A percentile compares a stretch with the other conserved stretches of the same genome.
Conservation (phyloP, 2,888 invertebrate species). For the Coelogynopora nodosa region DNA sequence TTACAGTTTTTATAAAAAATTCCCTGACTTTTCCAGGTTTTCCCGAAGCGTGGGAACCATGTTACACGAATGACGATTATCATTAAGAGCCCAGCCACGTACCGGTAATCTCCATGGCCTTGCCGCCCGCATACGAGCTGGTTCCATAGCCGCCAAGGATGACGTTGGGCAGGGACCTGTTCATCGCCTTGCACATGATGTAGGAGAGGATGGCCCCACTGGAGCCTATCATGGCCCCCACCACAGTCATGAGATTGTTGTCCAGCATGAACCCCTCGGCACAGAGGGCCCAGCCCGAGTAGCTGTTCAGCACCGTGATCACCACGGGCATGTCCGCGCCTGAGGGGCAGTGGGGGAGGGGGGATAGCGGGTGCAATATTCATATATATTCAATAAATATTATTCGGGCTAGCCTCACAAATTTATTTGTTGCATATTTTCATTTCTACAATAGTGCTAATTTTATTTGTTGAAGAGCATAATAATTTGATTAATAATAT, state of each 20-base stretch:
- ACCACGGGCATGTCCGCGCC: conserved; percentile 90
- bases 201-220: conserved; percentile 86
- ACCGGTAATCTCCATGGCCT: conserved; percentile 75
- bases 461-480: too few species aligned
- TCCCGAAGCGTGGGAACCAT: too few species aligned
- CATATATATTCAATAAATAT: too few species aligned
- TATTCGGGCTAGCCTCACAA: too few species aligned
- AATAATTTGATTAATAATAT: too few species aligned
- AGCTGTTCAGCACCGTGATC: conserved; percentile 84
- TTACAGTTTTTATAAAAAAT: too few species aligned
- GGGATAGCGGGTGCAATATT: too few species aligned
- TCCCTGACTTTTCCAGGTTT: too few species aligned
- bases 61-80: too few species aligned
- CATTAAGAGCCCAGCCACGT: too few species aligned
- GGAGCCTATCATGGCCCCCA: conserved; percentile 82
- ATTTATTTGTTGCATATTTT: too few species aligned
- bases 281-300: conserved; percentile 87
- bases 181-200: conserved; percentile 82
- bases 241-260: conserved; percentile 84
- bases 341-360: conserved; percentile 64
- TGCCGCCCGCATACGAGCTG: conserved; percentile 70
- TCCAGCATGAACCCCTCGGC: conserved; percentile 90
- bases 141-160: conserved; percentile 83
- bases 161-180: conserved; percentile 78
- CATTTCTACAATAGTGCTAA: too few species aligned